phyloP scores from a whole-genome alignment of 1,140 invertebrate species.

The Mizuhopecten yessoensis region DNA sequence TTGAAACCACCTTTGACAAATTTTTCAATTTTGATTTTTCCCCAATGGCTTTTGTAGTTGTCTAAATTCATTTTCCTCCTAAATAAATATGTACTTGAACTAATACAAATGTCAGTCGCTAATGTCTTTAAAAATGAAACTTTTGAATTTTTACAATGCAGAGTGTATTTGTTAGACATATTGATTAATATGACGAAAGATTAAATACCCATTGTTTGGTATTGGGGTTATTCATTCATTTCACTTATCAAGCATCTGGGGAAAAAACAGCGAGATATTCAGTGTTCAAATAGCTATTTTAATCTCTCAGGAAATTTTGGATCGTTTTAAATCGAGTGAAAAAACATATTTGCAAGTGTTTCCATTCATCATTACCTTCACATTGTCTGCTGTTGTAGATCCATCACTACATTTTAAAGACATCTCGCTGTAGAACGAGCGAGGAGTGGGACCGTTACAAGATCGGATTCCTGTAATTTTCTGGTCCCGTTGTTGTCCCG shows the following conservation, averaged over 20 bases:
- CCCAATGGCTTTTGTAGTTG: neutral
- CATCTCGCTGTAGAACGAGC: neutral
- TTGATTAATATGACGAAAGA: neutral
- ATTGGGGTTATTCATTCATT: neutral
- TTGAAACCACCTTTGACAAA: neutral
- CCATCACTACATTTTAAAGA: slow-evolving; percentile 18
- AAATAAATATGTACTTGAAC: slow-evolving; percentile 30
- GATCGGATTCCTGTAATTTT: slow-evolving; percentile 13
- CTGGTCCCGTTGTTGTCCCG: neutral
- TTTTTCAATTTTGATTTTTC: neutral
- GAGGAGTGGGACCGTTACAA: neutral
- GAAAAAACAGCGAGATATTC: neutral
- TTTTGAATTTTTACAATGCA: neutral
- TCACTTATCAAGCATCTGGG: neutral
- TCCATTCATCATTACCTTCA: slow-evolving; percentile 18
- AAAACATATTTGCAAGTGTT: neutral
- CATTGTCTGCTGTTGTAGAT: neutral
- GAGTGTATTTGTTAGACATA: neutral
- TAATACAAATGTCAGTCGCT: slow-evolving; percentile 17
- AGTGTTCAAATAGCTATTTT: slow-evolving; percentile 15
- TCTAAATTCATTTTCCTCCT: neutral
- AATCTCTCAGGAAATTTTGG: slow-evolving; percentile 7
- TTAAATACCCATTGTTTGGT: slow-evolving; percentile 19
- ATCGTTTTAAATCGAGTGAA: neutral
- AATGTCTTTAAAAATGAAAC: neutral